These are phyloP conservation scores for Dicycla oo DNA, from an alignment of 2,888 invertebrate species.

Conservation along the genomic window DNA sequence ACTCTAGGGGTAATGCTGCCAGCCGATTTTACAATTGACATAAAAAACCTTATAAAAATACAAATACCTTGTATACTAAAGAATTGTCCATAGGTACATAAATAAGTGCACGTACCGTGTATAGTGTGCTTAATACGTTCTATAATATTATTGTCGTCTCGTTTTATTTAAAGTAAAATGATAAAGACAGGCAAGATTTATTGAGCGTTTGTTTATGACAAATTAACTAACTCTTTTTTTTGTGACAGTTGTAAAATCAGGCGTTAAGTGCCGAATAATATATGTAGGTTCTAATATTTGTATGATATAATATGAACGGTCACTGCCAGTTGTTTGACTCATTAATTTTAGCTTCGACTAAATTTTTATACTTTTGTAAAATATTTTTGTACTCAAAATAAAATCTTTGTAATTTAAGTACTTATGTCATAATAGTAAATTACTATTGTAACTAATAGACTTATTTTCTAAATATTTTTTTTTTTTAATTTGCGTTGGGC, in stretches of 20 bases:
- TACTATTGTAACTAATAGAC: slow-evolving; percentile 27
- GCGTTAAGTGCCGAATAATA: slow-evolving; percentile 22
- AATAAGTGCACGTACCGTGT: neutral
- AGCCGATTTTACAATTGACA: slow-evolving; percentile 39
- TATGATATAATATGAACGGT: slow-evolving; percentile 27
- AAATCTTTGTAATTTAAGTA: slow-evolving; percentile 19
- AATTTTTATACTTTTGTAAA: slow-evolving; percentile 38
- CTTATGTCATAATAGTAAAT: slow-evolving; percentile 23
- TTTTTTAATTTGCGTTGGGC: slow-evolving; percentile 23
- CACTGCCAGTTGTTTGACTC: slow-evolving; percentile 57
- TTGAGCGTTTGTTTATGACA: slow-evolving; percentile 16
- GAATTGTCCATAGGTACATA: neutral
- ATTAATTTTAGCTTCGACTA: slow-evolving; percentile 33
- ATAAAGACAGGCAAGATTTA: slow-evolving; percentile 50
- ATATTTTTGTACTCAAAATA: slow-evolving; percentile 24
- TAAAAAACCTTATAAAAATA: neutral
- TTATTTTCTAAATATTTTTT: slow-evolving; percentile 17
- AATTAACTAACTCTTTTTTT: neutral
- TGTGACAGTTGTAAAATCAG: slow-evolving; percentile 35
- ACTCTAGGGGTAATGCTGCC: slow-evolving; percentile 39
- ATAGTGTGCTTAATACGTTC: slow-evolving; percentile 4
- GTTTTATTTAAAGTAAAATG: slow-evolving; percentile 53
- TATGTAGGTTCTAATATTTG: slow-evolving; percentile 28
- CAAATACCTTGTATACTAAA: neutral
- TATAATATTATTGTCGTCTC: slow-evolving; percentile 51